A percentile compares a stretch with the other conserved stretches of the same genome.
These are phyloP conservation scores for Megaustenia siamemsis DNA, from an alignment of 2,888 invertebrate genomes.

Conservation along the genomic window DNA sequence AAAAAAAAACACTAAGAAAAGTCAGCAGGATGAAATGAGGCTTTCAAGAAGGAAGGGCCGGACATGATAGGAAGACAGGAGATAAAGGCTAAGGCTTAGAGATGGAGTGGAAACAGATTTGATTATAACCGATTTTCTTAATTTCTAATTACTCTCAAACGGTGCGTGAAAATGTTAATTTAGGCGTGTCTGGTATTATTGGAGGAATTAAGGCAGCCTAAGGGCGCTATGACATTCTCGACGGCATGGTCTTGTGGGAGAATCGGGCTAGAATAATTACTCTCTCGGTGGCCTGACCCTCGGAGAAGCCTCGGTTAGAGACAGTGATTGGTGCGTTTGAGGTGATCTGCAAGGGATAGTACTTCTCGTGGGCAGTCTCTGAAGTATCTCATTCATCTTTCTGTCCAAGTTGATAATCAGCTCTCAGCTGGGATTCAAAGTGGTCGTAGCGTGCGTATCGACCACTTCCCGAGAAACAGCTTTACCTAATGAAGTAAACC, in stretches of 20 bases:
- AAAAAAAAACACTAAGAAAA: neutral
- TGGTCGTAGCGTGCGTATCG: too few relatives aligned
- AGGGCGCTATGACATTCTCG: neutral
- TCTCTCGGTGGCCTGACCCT: neutral
- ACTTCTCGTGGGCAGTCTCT: neutral
- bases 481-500: too few relatives aligned
- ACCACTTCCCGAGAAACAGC: too few relatives aligned
- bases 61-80: neutral
- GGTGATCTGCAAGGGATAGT: neutral
- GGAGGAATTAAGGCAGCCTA: neutral
- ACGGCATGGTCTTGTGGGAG: neutral
- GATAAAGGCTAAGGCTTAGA: neutral
- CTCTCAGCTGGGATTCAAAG: neutral
- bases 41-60: neutral
- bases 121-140: neutral
- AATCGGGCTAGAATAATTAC: neutral
- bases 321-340: neutral
- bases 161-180: conserved; percentile 14
- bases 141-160: conserved; percentile 17
- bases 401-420: neutral
- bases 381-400: neutral
- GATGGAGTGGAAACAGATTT: neutral
- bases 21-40: neutral
- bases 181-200: neutral
- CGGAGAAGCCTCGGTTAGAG: neutral